Evolutionary conservation across 2,797 vertebrate species (phyloP).

Genomic region (Hybognathus amarus): DNA sequence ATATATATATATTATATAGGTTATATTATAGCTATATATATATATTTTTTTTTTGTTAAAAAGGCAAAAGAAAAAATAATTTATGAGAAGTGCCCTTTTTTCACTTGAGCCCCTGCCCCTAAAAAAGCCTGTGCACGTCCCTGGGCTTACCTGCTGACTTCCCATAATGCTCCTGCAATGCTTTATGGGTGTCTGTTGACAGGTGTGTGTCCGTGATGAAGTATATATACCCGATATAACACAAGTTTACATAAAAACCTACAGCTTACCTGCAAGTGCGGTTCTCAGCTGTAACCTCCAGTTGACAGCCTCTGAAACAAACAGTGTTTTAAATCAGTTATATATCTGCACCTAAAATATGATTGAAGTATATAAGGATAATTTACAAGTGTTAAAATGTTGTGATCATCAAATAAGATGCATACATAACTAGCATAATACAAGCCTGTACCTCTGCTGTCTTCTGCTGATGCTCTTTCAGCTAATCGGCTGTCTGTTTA

Average conservation of each 20-base stretch:
- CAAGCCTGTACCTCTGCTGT: conserved; percentile 52
- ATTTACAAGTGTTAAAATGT: background rate
- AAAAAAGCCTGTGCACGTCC: no score
- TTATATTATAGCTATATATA: no score
- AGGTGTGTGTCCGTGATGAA: background rate
- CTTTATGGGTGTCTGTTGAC: conserved; percentile 1
- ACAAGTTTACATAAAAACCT: background rate
- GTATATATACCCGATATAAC: background rate
- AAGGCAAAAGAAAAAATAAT: no score
- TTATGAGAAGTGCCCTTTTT: no score
- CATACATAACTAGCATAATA: background rate
- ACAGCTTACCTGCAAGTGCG: background rate
- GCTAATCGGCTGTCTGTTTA: conserved; percentile 35
- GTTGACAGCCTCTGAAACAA: conserved; percentile 10
- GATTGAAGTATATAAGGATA: background rate
- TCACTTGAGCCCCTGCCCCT: no score
- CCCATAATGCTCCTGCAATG: conserved; percentile 6
- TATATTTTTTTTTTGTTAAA: no score
- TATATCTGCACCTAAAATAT: background rate
- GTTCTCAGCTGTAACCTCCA: background rate
- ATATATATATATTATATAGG: no score
- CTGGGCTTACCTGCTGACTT: conserved; percentile 36
- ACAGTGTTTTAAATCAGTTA: background rate
- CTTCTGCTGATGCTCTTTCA: conserved; percentile 43
- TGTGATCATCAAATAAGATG: background rate